Percentiles rank a stretch among this genome's conserved stretches.
Evolutionary conservation across 2,797 vertebrate species (phyloP).

Genomic region (Pipistrellus pygmaeus): DNA sequence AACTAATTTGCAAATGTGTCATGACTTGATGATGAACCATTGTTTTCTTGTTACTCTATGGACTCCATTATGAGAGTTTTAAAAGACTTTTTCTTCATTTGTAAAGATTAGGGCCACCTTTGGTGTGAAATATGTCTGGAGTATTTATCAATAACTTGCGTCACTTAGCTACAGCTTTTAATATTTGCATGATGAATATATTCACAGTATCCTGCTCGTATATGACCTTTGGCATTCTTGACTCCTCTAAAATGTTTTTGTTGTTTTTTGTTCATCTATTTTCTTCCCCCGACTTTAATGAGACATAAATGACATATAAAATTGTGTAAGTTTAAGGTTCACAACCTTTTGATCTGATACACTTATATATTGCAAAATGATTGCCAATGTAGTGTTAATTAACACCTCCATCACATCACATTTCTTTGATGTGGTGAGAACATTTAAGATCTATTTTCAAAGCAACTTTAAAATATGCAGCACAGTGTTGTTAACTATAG

Average conservation of each 20-base stretch:
- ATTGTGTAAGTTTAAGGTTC: not conserved
- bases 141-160: not conserved
- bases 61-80: constrained; percentile 4
- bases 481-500: not conserved
- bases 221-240: not conserved
- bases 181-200: not conserved
- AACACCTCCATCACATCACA: not conserved
- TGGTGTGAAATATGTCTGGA: constrained; percentile 13
- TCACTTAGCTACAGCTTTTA: not conserved
- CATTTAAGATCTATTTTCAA: not conserved
- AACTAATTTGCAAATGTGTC: not conserved
- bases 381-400: not conserved
- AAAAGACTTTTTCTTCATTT: constrained; percentile 37
- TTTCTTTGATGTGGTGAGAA: not conserved
- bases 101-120: not conserved
- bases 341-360: not conserved
- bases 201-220: not conserved
- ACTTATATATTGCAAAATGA: not conserved
- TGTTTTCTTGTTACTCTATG: constrained; percentile 32
- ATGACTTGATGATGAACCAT: not conserved
- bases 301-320: not conserved
- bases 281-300: not conserved
- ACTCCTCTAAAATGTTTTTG: not conserved
- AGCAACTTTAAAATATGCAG: not conserved
- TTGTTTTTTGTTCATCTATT: constrained; percentile 11